Evolutionary conservation across 1,140 invertebrate species (phyloP).

Genomic region (Eumaeus atala): DNA sequence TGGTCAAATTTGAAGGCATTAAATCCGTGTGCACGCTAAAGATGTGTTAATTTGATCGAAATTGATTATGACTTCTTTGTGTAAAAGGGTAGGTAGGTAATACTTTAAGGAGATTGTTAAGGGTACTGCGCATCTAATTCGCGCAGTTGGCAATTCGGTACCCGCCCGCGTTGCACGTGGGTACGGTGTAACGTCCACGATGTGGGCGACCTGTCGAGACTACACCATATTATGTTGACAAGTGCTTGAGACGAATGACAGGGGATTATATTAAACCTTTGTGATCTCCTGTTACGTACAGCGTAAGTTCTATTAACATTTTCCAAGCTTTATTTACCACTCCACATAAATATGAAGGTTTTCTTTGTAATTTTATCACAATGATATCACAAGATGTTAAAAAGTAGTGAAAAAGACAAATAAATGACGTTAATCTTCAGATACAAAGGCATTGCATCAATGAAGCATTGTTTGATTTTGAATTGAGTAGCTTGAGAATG

Average conservation of each 20-base stretch:
- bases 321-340: background rate
- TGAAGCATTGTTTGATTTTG: too few relatives aligned
- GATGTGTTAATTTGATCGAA: conserved; percentile 32
- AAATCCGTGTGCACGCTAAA: conserved; percentile 15
- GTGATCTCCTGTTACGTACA: background rate
- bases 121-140: conserved; percentile 52
- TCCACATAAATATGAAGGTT: too few relatives aligned
- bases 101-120: conserved; percentile 54
- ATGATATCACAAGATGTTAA: too few relatives aligned
- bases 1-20: conserved; percentile 26
- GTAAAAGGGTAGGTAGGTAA: conserved; percentile 47
- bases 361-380: too few relatives aligned
- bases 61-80: conserved; percentile 66
- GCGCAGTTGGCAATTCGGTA: conserved; percentile 56
- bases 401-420: too few relatives aligned
- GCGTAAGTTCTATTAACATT: background rate
- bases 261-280: conserved; percentile 29
- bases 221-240: conserved; percentile 48
- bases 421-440: too few relatives aligned
- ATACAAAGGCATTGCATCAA: too few relatives aligned
- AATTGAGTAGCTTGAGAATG: too few relatives aligned
- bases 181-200: too few relatives aligned
- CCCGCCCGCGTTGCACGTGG: conserved; percentile 60
- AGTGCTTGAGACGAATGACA: conserved; percentile 45
- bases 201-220: conserved; percentile 40